Percentiles rank a stretch among this genome's conserved stretches.
Evolutionary conservation across 2,113 vertebrate species (phyloP).

Genomic region (Cavia aperea): DNA sequence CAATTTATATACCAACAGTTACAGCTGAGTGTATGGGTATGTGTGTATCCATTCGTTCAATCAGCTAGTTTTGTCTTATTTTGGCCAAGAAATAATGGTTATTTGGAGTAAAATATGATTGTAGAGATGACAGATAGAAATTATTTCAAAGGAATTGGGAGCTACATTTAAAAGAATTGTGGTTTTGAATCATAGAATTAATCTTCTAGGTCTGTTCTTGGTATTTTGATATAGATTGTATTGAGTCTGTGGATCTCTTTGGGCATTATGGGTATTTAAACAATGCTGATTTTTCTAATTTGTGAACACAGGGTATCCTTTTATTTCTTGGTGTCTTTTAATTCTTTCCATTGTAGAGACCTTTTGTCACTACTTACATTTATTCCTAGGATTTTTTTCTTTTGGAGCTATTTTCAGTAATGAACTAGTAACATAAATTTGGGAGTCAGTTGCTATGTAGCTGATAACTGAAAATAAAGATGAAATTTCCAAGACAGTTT

Average conservation of each 20-base stretch:
- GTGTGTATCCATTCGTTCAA: neutral
- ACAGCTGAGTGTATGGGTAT: neutral
- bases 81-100: neutral
- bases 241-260: neutral
- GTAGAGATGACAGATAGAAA: neutral
- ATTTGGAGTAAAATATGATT: neutral
- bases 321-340: neutral
- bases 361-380: neutral
- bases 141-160: neutral
- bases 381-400: neutral
- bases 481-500: neutral
- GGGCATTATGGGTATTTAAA: neutral
- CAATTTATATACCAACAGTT: neutral
- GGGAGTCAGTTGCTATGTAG: neutral
- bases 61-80: neutral
- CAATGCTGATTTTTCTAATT: neutral
- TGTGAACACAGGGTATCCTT: neutral
- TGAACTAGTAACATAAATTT: neutral
- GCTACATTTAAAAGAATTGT: neutral
- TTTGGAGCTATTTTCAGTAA: neutral
- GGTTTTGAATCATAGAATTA: neutral
- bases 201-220: neutral
- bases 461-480: constrained; percentile 21
- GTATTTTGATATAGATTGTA: neutral
- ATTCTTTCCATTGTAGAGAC: neutral